Evolutionary conservation across 2,113 vertebrate species (phyloP).

Genomic region (Charadrius vociferus): DNA sequence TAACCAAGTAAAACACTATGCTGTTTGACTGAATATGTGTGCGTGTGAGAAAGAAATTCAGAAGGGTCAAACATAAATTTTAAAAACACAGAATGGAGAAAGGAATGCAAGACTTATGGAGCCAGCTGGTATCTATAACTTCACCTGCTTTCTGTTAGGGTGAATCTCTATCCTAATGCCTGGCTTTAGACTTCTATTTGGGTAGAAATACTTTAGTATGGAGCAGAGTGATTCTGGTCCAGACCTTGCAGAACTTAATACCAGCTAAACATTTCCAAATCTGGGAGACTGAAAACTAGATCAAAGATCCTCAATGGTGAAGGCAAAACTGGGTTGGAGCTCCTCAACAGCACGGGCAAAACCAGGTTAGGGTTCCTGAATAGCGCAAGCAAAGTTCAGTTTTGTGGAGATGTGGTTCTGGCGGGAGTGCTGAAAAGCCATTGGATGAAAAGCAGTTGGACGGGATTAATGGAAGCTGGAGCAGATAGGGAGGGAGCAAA

Average conservation of each 20-base stretch:
- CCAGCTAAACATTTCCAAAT: background rate
- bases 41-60: background rate
- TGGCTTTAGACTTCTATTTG: background rate
- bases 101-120: background rate
- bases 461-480: background rate
- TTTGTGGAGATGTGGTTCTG: background rate
- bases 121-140: background rate
- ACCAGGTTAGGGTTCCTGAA: background rate
- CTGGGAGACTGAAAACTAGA: background rate
- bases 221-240: background rate
- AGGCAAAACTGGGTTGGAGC: background rate
- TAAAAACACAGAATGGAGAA: background rate
- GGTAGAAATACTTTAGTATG: background rate
- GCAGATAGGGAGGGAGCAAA: background rate
- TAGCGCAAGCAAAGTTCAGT: background rate
- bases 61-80: background rate
- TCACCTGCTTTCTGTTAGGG: constrained; percentile 31
- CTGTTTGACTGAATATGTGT: background rate
- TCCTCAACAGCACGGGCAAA: background rate
- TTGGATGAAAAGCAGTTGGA: background rate
- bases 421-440: background rate
- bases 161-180: background rate
- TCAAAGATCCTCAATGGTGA: background rate
- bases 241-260: background rate
- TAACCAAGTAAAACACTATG: background rate